Conservation (phyloP, 2,113 vertebrate species). For the Scomber japonicus region DNA sequence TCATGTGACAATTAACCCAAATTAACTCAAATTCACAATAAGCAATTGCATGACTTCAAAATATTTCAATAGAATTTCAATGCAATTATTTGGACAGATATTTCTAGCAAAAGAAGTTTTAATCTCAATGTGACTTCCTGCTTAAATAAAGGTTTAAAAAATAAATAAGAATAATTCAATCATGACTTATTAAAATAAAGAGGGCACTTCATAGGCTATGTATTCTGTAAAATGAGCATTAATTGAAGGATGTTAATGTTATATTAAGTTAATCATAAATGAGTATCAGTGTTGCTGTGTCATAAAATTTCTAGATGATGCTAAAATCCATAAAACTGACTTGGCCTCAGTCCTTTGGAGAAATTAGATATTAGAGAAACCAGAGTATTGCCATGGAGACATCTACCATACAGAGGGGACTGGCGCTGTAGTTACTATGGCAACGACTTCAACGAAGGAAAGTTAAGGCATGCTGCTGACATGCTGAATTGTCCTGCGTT, state of each 20-base stretch:
- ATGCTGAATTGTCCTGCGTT: constrained; percentile 38
- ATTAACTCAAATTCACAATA: too few relatives aligned
- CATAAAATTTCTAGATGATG: neutral
- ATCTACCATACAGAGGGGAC: constrained; percentile 14
- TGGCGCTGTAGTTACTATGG: constrained; percentile 59
- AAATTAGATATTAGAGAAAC: constrained; percentile 1
- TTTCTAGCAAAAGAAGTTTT: too few relatives aligned
- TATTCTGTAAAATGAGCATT: too few relatives aligned
- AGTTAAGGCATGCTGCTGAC: constrained; percentile 37
- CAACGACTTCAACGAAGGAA: constrained; percentile 38
- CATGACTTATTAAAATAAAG: too few relatives aligned
- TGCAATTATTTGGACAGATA: too few relatives aligned
- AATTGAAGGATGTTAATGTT: neutral
- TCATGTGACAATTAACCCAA: too few relatives aligned
- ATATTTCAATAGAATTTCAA: too few relatives aligned
- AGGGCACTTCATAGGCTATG: too few relatives aligned
- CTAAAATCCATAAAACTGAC: neutral
- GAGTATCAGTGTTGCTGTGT: neutral
- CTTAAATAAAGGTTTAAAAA: too few relatives aligned
- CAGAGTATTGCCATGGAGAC: constrained; percentile 49
- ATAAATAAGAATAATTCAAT: too few relatives aligned
- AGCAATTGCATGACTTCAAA: too few relatives aligned
- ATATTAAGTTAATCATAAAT: neutral
- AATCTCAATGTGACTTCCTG: too few relatives aligned
- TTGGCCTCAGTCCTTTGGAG: neutral